Evolutionary conservation across 2,113 vertebrate genomes (phyloP).

Genomic region (Ammospiza nelsoni): DNA sequence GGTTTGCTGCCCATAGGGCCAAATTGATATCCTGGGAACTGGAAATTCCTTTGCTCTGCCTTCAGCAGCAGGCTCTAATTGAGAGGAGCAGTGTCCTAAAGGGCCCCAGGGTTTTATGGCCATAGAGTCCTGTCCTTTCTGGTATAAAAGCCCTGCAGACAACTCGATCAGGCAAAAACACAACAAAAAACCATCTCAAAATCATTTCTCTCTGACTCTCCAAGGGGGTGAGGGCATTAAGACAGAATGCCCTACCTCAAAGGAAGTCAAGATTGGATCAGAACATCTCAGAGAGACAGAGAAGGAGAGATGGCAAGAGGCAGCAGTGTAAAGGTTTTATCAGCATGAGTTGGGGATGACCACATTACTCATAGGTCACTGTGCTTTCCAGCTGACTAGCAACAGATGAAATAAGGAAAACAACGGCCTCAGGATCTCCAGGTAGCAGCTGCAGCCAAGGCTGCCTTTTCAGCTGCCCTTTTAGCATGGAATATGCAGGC

Average conservation of each 20-base stretch:
- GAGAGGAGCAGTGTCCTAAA: background rate
- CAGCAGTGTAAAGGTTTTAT: conserved; percentile 38
- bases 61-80: background rate
- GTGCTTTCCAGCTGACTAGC: conserved; percentile 55
- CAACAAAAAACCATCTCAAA: background rate
- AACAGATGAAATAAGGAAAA: conserved; percentile 50
- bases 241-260: conserved; percentile 30
- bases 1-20: background rate
- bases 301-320: conserved; percentile 18
- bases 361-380: conserved; percentile 56
- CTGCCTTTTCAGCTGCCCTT: conserved; percentile 1
- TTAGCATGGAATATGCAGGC: background rate
- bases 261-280: conserved; percentile 57
- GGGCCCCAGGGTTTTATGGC: background rate
- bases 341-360: conserved; percentile 46
- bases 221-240: background rate
- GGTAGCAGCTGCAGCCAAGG: conserved; percentile 37
- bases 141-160: background rate
- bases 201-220: conserved; percentile 6
- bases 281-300: conserved; percentile 17
- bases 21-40: background rate
- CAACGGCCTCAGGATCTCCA: background rate
- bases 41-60: background rate
- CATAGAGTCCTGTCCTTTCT: background rate
- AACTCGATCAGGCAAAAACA: background rate